Evolutionary conservation across 2,888 invertebrate genomes (phyloP), one percentile per base, ranked within the genome.

Genomic region (Candidula unifasciata): DNA sequence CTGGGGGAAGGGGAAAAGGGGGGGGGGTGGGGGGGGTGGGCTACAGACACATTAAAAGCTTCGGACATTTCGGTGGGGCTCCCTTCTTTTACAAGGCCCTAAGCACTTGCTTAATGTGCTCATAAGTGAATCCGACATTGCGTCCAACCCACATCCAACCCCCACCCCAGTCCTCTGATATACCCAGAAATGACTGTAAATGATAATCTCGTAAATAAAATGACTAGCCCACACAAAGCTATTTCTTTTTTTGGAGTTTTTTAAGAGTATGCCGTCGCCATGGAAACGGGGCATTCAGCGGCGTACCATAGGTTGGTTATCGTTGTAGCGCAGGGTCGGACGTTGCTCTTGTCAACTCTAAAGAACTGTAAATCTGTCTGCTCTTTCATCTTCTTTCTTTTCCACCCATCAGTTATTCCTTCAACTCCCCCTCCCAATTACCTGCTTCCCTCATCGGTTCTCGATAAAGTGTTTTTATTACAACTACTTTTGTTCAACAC

Each of bases 141-240:
- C n/a, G n/a, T n/a, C n/a, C n/a, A n/a, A n/a, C n/a, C n/a, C n/a
- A n/a, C n/a, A n/a, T n/a, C n/a, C n/a, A n/a, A n/a, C 37, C 78
- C 21, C 64, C 33, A 24, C 37, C n/a, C n/a, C 44, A 44, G 44
- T 13, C 44, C 13, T 6, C 6, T 44, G 6, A 10, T 44, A 44
- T 44, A 13, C 24, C 35, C 57, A 1, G 1, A 66, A 80, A 52
- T 27, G 35, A 69, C 71, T 57, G 73, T 81, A 71, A 81, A 81
- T 81, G 81, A 82, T 82, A 82, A 74, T 82, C 82, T 74, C 64
- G 33, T 82, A 74, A 82, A 82, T 82, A 82, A 74, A 82, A 82
- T 74, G 74, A 74, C 82, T 57, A 82, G 74, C 74, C 60, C 33
- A 82, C 60, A 74, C 60, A 82, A 82, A 74, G 82, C 74, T 44